Evolutionary conservation across 2,113 vertebrate species (phyloP).

Genomic region (Thunnus thynnus): DNA sequence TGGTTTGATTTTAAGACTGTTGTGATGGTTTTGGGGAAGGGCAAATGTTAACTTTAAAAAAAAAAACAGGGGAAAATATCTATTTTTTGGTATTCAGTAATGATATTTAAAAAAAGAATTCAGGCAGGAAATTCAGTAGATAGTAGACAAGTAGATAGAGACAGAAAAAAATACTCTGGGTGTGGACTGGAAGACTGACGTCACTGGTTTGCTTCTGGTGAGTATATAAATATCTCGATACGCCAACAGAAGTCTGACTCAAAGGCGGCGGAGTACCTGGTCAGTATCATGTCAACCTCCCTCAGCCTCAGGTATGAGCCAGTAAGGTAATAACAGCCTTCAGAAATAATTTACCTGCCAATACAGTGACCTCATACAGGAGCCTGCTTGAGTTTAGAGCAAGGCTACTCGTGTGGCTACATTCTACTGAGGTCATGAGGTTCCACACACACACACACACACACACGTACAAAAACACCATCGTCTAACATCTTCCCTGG

Average conservation of each 20-base stretch:
- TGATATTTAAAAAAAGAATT: not conserved
- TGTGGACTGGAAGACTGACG: constrained; percentile 37
- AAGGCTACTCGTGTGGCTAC: constrained; percentile 9
- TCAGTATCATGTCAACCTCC: constrained; percentile 36
- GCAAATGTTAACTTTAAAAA: not conserved
- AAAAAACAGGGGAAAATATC: not conserved
- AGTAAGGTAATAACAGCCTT: constrained; percentile 48
- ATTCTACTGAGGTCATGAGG: constrained; percentile 19
- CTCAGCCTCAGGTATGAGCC: constrained; percentile 39
- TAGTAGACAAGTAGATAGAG: not conserved
- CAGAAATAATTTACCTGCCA: constrained; percentile 6
- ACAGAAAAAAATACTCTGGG: constrained; percentile 8
- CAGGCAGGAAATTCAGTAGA: not conserved
- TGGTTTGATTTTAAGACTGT: constrained; percentile 3
- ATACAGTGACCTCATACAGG: not conserved
- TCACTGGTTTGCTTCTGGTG: constrained; percentile 54
- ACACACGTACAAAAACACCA: not conserved
- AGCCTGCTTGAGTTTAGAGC: not conserved
- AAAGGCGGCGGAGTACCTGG: constrained; percentile 33
- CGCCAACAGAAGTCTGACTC: constrained; percentile 29
- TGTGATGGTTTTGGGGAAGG: not conserved
- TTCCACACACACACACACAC: not conserved
- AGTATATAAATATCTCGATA: constrained; percentile 14
- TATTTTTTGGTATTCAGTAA: not conserved
- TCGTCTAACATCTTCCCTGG: not conserved